Evolutionary conservation across 1,140 invertebrate genomes (phyloP).

Genomic region (Drosophila mojavensis): DNA sequence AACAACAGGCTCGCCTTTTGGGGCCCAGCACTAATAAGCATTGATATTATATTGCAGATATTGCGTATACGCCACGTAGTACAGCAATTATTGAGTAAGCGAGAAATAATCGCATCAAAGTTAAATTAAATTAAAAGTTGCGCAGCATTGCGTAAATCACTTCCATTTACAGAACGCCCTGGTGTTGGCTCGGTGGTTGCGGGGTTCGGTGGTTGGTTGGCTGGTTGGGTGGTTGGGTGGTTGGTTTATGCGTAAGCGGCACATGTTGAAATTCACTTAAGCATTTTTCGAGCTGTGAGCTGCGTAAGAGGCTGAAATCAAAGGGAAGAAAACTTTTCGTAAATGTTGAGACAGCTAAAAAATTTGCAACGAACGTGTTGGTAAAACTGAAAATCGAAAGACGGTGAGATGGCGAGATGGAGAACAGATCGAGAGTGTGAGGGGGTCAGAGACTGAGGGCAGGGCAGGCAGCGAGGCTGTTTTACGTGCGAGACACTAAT

Average conservation of each 20-base stretch:
- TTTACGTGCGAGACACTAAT: constrained; percentile 29
- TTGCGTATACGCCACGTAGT: constrained; percentile 60
- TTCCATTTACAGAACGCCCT: not conserved
- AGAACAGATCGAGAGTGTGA: not conserved
- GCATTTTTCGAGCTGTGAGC: constrained; percentile 50
- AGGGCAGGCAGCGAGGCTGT: not conserved
- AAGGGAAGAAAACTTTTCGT: constrained; percentile 63
- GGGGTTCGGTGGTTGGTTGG: too few relatives aligned
- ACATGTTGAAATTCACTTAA: constrained; percentile 77
- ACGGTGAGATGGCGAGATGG: too few relatives aligned
- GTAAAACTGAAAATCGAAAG: constrained; percentile 4
- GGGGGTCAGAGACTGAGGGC: not conserved
- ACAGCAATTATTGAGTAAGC: constrained; percentile 63
- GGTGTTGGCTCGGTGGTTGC: not conserved
- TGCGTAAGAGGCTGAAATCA: constrained; percentile 63
- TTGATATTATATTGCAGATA: constrained; percentile 36
- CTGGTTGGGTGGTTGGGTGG: too few relatives aligned
- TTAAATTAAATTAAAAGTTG: constrained; percentile 75
- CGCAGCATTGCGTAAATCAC: constrained; percentile 70
- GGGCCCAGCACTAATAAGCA: constrained; percentile 49
- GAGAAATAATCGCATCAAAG: constrained; percentile 73
- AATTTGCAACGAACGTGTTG: constrained; percentile 65
- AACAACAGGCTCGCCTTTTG: constrained; percentile 36
- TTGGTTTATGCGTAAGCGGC: constrained; percentile 57
- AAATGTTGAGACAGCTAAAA: constrained; percentile 44